phyloP scores from a whole-genome alignment of 1,140 invertebrate species.

The Vanessa tameamea region DNA sequence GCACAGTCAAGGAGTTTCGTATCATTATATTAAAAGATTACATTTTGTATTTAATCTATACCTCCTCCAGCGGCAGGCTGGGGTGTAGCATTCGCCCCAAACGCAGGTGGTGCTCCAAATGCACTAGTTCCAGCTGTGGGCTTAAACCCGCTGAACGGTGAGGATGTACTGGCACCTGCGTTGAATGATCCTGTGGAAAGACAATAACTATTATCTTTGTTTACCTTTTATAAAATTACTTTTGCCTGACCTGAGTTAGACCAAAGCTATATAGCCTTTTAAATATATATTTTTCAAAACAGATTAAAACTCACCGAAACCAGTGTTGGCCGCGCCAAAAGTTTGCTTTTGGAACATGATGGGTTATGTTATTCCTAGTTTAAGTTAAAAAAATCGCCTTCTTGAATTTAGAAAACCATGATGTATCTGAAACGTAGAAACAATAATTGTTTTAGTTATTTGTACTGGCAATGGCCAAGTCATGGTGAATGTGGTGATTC shows the following conservation, averaged over 20 bases:
- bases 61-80: conserved; percentile 61
- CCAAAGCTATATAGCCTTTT: no score
- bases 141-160: conserved; percentile 69
- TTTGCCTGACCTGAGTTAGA: no score
- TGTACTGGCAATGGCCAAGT: no score
- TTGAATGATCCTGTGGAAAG: conserved; percentile 51
- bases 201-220: not conserved
- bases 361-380: not conserved
- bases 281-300: no score
- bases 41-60: conserved; percentile 24
- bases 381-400: not conserved
- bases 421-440: conserved; percentile 16
- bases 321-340: conserved; percentile 56
- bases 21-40: no score
- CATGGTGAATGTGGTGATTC: no score
- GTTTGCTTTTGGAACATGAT: conserved; percentile 70
- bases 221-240: no score
- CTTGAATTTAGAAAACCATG: conserved; percentile 19
- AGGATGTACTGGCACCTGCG: conserved; percentile 51
- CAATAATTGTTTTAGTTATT: not conserved
- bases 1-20: no score
- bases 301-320: conserved; percentile 53
- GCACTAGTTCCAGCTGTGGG: conserved; percentile 55
- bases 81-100: conserved; percentile 55
- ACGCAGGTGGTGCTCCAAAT: conserved; percentile 75